Conservation (phyloP, 2,797 vertebrate species). For the Peromyscus eremicus region DNA sequence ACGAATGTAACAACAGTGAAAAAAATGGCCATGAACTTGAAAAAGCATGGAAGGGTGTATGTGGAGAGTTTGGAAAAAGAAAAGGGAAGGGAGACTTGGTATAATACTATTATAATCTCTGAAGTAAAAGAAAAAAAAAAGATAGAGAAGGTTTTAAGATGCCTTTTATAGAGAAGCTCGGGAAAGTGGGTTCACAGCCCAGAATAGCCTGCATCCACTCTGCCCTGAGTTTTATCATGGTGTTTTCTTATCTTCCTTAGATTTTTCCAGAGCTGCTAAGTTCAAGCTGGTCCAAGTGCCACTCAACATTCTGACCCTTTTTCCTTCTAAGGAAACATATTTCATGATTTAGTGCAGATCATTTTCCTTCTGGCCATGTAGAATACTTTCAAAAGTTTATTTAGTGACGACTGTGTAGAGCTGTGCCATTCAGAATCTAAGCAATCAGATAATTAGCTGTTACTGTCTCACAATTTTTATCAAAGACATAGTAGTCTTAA, state of each 20-base stretch:
- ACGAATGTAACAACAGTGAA: not conserved
- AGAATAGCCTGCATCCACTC: conserved; percentile 4
- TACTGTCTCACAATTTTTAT: conserved; percentile 9
- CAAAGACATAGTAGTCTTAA: not conserved
- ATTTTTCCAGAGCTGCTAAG: conserved; percentile 70
- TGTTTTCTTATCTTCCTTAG: conserved; percentile 49
- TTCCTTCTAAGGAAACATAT: conserved; percentile 4
- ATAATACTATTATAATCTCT: not conserved
- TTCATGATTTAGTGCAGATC: not conserved
- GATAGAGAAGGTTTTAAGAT: conserved; percentile 30
- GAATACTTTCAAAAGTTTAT: conserved; percentile 31
- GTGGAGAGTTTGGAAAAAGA: not conserved
- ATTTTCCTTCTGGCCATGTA: not conserved
- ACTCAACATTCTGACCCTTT: conserved; percentile 4
- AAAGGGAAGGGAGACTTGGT: not conserved
- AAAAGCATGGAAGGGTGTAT: not conserved
- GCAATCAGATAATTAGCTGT: not conserved
- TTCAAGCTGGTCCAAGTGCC: conserved; percentile 62
- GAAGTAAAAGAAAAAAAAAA: not conserved
- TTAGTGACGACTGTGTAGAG: not conserved
- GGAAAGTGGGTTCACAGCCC: not conserved
- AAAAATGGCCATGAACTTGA: not conserved
- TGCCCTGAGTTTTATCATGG: not conserved
- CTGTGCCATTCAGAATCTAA: not conserved
- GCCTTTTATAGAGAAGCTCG: conserved; percentile 17